Evolutionary conservation across 2,113 vertebrate species (phyloP).

Genomic region (Microtus montanus): DNA sequence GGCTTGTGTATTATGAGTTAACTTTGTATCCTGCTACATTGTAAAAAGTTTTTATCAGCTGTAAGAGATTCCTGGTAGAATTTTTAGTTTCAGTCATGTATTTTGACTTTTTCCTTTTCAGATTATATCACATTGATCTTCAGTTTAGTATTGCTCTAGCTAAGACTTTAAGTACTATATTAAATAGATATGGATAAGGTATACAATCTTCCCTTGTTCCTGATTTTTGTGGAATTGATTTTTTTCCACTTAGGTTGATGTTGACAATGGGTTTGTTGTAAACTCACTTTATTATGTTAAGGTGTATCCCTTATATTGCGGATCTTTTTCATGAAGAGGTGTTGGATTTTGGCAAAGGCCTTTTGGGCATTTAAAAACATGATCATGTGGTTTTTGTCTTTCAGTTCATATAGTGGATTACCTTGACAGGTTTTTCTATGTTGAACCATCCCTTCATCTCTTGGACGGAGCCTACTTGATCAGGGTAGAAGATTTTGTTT

Average conservation of each 20-base stretch:
- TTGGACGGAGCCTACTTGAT: not conserved
- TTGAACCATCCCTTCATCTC: not conserved
- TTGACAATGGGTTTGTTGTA: not conserved
- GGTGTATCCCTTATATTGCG: no score
- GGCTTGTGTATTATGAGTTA: not conserved
- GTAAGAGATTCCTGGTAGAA: not conserved
- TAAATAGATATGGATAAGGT: not conserved
- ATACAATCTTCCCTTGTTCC: not conserved
- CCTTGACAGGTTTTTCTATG: not conserved
- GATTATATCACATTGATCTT: not conserved
- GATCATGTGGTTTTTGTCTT: not conserved
- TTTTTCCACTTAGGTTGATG: not conserved
- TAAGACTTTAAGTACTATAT: no score
- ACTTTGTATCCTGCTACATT: not conserved
- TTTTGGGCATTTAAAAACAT: not conserved
- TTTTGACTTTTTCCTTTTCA: not conserved
- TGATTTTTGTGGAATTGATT: not conserved
- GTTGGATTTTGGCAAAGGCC: not conserved
- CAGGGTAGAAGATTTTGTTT: not conserved
- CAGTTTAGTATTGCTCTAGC: not conserved
- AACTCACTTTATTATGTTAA: not conserved
- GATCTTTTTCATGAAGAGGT: not conserved
- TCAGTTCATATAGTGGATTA: not conserved
- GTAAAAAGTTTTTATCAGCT: not conserved
- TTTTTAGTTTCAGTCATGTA: not conserved